These are phyloP conservation scores for Coreius guichenoti DNA, from an alignment of 2,797 vertebrate genomes.

Conservation along the genomic window DNA sequence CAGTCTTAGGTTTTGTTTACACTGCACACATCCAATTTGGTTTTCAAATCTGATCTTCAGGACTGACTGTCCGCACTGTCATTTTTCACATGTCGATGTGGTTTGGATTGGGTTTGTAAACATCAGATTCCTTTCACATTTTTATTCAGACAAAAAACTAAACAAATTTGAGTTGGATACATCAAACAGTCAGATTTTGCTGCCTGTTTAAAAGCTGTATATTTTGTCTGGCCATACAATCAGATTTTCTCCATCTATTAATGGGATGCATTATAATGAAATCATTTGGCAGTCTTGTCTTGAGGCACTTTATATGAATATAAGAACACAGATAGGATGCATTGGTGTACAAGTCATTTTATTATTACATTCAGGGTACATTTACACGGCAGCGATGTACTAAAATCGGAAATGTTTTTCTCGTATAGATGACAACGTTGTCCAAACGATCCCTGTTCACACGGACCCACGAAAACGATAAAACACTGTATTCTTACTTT, in stretches of 20 bases:
- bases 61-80: not conserved
- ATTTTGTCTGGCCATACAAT: not conserved
- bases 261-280: not conserved
- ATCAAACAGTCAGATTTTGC: not conserved
- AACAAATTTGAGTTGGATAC: not conserved
- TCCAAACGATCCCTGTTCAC: not conserved
- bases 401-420: not conserved
- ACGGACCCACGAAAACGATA: not conserved
- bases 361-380: not conserved
- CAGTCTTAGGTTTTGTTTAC: conserved; percentile 6
- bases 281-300: not conserved
- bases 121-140: not conserved
- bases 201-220: not conserved
- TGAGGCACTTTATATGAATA: not conserved
- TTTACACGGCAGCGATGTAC: not conserved
- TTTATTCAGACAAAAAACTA: not conserved
- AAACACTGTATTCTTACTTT: not conserved
- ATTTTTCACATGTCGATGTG: not conserved
- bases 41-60: not conserved
- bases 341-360: not conserved
- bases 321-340: not conserved
- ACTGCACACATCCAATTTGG: not conserved
- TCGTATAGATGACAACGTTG: not conserved
- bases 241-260: not conserved
- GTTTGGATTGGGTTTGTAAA: not conserved